A percentile compares a stretch with the other conserved stretches of the same genome.
Conservation (phyloP, 2,888 invertebrate species). For the Clepsis dumicolana region DNA sequence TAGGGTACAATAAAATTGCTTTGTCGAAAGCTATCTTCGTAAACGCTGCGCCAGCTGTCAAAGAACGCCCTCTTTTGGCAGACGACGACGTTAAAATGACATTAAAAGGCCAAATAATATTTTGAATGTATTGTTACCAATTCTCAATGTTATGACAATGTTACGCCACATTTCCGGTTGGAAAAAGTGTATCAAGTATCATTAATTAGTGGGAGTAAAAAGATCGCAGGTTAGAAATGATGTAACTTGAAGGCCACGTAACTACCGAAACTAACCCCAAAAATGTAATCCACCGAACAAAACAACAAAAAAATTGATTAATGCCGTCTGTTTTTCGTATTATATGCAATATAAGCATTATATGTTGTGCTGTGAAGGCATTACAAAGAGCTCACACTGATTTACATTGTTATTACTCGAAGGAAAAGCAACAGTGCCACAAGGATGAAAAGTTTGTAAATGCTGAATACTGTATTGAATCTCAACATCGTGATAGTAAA, state of each 20-base stretch:
- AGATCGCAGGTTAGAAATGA: background rate
- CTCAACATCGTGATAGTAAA: constrained; percentile 2
- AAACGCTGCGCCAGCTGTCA: constrained; percentile 49
- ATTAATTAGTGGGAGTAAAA: background rate
- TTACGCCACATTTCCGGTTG: constrained; percentile 13
- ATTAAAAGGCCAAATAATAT: constrained; percentile 31
- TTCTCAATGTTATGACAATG: constrained; percentile 21
- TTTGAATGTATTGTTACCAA: constrained; percentile 34
- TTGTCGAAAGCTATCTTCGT: constrained; percentile 48
- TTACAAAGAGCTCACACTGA: constrained; percentile 56
- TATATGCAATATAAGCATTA: constrained; percentile 44
- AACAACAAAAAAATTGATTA: constrained; percentile 47
- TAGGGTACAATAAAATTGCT: no score
- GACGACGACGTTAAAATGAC: constrained; percentile 41
- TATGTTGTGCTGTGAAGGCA: constrained; percentile 46
- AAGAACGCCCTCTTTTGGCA: constrained; percentile 53
- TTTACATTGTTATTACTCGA: constrained; percentile 66
- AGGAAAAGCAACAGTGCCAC: constrained; percentile 63
- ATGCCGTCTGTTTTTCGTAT: constrained; percentile 56
- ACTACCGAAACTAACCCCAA: constrained; percentile 44
- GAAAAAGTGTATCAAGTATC: constrained; percentile 8
- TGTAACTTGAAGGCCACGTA: constrained; percentile 13
- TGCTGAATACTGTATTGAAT: constrained; percentile 21
- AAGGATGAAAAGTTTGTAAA: constrained; percentile 53
- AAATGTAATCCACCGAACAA: constrained; percentile 37